A percentile compares a stretch with the other conserved stretches of the same genome.
These are phyloP conservation scores for Machimus rusticus DNA, from an alignment of 2,888 invertebrate species.

Conservation along the genomic window DNA sequence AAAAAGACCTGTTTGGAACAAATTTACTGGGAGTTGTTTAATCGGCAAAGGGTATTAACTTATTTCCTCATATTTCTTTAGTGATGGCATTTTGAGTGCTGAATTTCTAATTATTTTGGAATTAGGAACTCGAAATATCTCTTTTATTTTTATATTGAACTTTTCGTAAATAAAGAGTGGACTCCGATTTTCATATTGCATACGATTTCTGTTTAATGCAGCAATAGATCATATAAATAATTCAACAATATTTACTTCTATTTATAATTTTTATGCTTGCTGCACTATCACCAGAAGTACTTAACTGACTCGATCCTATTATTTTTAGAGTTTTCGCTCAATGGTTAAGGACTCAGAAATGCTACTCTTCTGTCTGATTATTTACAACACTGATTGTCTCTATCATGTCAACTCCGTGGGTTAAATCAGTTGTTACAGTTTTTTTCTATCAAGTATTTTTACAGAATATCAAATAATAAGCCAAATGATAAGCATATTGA, in stretches of 20 bases:
- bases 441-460: too few species aligned
- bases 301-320: not conserved
- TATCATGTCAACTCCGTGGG: not conserved
- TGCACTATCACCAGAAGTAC: too few species aligned
- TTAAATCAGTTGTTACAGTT: too few species aligned
- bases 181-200: too few species aligned
- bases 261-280: too few species aligned
- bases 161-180: too few species aligned
- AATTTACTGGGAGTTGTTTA: not conserved
- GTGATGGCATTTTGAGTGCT: not conserved
- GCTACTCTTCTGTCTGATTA: not conserved
- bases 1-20: not conserved
- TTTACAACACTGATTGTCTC: not conserved
- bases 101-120: not conserved
- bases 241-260: too few species aligned
- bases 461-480: too few species aligned
- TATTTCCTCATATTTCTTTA: not conserved
- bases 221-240: too few species aligned
- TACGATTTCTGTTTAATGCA: too few species aligned
- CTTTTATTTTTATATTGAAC: too few species aligned
- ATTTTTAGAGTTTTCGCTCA: not conserved
- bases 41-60: not conserved
- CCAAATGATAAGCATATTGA: too few species aligned
- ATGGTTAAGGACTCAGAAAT: not conserved
- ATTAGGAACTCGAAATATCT: not conserved